These are phyloP conservation scores for Acanthornis magna DNA, from an alignment of 2,797 vertebrate species.

Conservation along the genomic window DNA sequence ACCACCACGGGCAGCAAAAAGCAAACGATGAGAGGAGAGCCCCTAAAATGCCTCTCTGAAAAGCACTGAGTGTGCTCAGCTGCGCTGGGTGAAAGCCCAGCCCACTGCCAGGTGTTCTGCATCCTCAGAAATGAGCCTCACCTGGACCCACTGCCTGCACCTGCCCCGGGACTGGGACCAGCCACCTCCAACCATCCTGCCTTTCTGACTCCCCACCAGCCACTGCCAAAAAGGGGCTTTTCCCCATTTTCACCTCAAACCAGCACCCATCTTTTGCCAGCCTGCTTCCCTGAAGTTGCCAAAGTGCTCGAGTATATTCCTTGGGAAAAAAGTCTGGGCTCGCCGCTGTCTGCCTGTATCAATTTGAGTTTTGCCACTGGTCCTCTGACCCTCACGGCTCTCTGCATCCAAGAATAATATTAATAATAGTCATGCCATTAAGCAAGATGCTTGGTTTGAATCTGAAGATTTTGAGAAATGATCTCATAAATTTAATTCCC, in stretches of 20 bases:
- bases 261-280: not conserved
- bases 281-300: not conserved
- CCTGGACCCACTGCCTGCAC: not conserved
- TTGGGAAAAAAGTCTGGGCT: not conserved
- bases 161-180: not conserved
- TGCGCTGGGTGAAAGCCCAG: not conserved
- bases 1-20: rapidly evolving
- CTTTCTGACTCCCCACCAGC: rapidly evolving
- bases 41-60: not conserved
- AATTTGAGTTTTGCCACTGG: slow-evolving; percentile 39
- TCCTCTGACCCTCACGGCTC: slow-evolving; percentile 45
- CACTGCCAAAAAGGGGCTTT: not conserved
- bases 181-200: not conserved
- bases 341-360: not conserved
- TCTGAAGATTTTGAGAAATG: slow-evolving; percentile 72
- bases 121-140: not conserved
- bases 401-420: slow-evolving; percentile 73
- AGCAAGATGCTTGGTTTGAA: slow-evolving; percentile 64
- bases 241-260: not conserved
- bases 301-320: not conserved
- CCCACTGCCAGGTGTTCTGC: not conserved
- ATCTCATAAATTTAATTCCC: slow-evolving; percentile 80
- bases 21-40: rapidly evolving
- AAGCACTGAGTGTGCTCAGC: not conserved
- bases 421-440: slow-evolving; percentile 73